phyloP scores from a whole-genome alignment of 2,888 invertebrate genomes.

The Lutraria lutraria region DNA sequence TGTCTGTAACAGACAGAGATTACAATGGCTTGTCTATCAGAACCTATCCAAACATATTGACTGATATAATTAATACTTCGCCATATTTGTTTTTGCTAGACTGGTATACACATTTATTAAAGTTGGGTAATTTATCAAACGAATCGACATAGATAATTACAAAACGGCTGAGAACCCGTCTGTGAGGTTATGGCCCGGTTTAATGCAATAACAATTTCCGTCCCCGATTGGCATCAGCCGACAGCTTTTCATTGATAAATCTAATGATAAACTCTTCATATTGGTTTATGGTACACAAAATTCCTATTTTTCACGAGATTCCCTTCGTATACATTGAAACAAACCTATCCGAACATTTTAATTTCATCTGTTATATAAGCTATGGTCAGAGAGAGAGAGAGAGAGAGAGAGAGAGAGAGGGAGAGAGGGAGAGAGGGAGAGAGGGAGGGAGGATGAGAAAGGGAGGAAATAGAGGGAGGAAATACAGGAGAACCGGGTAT shows the following conservation, averaged over 20 bases:
- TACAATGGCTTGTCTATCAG: background rate
- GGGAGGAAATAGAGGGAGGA: no score
- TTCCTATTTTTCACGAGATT: background rate
- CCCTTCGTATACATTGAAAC: background rate
- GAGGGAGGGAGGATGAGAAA: no score
- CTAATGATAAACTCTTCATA: background rate
- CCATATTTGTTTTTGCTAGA: constrained; percentile 54
- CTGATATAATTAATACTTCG: constrained; percentile 30
- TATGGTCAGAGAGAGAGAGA: no score
- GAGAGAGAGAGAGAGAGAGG: no score
- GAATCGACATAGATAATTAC: constrained; percentile 50
- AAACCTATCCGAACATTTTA: no score
- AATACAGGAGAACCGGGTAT: no score
- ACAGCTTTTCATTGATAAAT: constrained; percentile 22
- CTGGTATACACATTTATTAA: constrained; percentile 48
- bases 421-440: no score
- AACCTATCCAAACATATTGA: constrained; percentile 16
- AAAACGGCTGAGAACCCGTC: constrained; percentile 43
- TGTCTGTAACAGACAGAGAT: background rate
- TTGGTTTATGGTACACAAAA: background rate
- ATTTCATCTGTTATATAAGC: no score
- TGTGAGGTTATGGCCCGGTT: constrained; percentile 41
- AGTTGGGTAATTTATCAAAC: constrained; percentile 51
- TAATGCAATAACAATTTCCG: constrained; percentile 35
- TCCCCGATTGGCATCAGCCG: constrained; percentile 11